phyloP scores from a whole-genome alignment of 2,888 invertebrate species.

The Volucella bombylans region DNA sequence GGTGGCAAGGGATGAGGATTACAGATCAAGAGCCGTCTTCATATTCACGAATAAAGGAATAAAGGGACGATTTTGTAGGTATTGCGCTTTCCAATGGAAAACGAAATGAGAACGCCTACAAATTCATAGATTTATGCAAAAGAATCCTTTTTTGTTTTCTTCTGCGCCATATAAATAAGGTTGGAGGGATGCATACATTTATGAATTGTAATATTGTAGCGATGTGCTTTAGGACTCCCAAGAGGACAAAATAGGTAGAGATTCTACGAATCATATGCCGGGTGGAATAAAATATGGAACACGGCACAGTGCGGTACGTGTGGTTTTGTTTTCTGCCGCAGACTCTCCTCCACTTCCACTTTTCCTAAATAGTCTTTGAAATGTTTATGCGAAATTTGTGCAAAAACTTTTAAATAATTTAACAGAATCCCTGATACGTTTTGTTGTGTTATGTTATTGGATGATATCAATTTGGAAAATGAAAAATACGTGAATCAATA shows the following conservation, averaged over 20 bases:
- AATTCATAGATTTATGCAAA: constrained; percentile 73
- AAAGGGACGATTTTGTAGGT: constrained; percentile 45
- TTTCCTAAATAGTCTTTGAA: constrained; percentile 54
- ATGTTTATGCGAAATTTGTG: constrained; percentile 54
- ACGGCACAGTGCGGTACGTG: constrained; percentile 8
- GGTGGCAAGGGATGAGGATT: not conserved
- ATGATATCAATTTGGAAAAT: constrained; percentile 13
- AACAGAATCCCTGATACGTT: constrained; percentile 2
- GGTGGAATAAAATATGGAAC: constrained; percentile 39
- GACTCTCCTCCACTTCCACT: constrained; percentile 40
- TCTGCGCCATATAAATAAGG: not conserved
- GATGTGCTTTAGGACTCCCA: constrained; percentile 6
- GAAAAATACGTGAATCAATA: not conserved
- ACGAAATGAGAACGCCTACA: constrained; percentile 69
- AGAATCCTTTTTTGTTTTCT: constrained; percentile 26
- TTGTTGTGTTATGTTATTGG: not conserved
- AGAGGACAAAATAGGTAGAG: constrained; percentile 5
- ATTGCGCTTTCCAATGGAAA: constrained; percentile 68
- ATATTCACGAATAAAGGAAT: constrained; percentile 5
- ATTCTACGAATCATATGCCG: constrained; percentile 39
- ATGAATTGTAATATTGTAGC: constrained; percentile 46
- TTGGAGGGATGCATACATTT: constrained; percentile 36
- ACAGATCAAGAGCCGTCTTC: not conserved
- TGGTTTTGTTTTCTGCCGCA: constrained; percentile 14
- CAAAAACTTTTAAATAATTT: constrained; percentile 51